Percentiles rank a stretch among this genome's conserved stretches.
Evolutionary conservation across 2,888 invertebrate species (phyloP).

Genomic region (Melinaea menophilus): DNA sequence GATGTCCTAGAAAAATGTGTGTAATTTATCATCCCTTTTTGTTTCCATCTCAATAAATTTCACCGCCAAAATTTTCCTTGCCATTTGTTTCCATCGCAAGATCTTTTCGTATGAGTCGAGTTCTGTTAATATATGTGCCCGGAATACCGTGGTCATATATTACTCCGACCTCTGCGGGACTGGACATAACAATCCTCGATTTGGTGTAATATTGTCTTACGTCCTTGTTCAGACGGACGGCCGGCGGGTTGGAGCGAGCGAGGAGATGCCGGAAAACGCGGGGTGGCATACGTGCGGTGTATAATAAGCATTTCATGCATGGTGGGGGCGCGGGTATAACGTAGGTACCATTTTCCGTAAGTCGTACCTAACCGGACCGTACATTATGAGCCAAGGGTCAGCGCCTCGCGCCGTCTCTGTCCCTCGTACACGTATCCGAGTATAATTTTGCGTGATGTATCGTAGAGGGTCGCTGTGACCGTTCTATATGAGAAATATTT

Average conservation of each 20-base stretch:
- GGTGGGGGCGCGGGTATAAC: conserved; percentile 68
- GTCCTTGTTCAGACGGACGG: conserved; percentile 61
- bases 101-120: conserved; percentile 78
- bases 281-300: conserved; percentile 77
- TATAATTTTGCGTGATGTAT: conserved; percentile 77
- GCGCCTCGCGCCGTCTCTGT: conserved; percentile 70
- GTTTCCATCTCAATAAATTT: conserved; percentile 69
- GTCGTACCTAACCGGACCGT: conserved; percentile 79
- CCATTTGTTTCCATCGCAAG: conserved; percentile 78
- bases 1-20: conserved; percentile 55
- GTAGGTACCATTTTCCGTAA: conserved; percentile 76
- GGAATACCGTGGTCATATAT: conserved; percentile 79
- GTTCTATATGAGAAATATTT: conserved; percentile 61
- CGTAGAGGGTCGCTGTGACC: conserved; percentile 61
- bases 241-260: conserved; percentile 56
- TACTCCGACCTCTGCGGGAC: conserved; percentile 78
- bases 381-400: conserved; percentile 79
- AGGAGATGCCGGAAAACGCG: conserved; percentile 56
- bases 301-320: conserved; percentile 81
- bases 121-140: conserved; percentile 78
- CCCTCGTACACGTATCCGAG: conserved; percentile 60
- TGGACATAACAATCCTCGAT: conserved; percentile 79
- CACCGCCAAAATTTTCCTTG: conserved; percentile 74
- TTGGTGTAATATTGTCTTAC: conserved; percentile 76
- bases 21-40: conserved; percentile 62